phyloP scores from a whole-genome alignment of 1,140 invertebrate genomes.

The Chironomus striatipennis region DNA sequence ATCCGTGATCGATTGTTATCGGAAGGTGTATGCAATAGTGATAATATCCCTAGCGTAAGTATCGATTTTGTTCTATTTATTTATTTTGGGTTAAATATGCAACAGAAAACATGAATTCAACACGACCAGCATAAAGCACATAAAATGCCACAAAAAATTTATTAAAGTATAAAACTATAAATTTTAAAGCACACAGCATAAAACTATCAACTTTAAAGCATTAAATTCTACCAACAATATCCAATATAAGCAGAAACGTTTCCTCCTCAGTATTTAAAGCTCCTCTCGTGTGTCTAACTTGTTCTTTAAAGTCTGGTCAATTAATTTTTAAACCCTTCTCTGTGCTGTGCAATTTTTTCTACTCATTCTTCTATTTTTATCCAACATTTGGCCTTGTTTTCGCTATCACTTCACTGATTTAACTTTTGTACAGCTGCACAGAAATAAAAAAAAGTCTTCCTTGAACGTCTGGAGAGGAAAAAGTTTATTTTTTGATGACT shows the following conservation, averaged over 20 bases:
- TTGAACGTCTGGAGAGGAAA: too few relatives aligned
- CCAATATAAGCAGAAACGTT: too few relatives aligned
- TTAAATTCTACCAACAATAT: too few relatives aligned
- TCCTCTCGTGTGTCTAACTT: background rate
- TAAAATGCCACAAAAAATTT: background rate
- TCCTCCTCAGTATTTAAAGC: background rate
- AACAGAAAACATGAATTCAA: background rate
- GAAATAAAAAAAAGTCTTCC: too few relatives aligned
- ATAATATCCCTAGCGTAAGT: slow-evolving; percentile 99
- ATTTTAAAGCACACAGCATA: too few relatives aligned
- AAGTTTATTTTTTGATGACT: background rate
- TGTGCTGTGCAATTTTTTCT: background rate
- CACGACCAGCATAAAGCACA: too few relatives aligned
- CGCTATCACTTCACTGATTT: slow-evolving; percentile 19
- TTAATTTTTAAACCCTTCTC: slow-evolving; percentile 1
- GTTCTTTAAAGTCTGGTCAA: background rate
- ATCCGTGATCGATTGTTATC: slow-evolving; percentile 90
- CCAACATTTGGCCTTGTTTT: slow-evolving; percentile 18
- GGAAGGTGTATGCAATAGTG: slow-evolving; percentile 96
- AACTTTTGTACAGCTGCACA: background rate
- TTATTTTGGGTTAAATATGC: slow-evolving; percentile 25
- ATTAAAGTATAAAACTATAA: background rate
- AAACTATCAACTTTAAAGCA: too few relatives aligned
- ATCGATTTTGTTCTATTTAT: slow-evolving; percentile 26
- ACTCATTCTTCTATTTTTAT: background rate